These are phyloP conservation scores for Cassiopea xamachana DNA, from an alignment of 30 jellyfish, hydroid and myxozoan genomes.

Conservation along the genomic window DNA sequence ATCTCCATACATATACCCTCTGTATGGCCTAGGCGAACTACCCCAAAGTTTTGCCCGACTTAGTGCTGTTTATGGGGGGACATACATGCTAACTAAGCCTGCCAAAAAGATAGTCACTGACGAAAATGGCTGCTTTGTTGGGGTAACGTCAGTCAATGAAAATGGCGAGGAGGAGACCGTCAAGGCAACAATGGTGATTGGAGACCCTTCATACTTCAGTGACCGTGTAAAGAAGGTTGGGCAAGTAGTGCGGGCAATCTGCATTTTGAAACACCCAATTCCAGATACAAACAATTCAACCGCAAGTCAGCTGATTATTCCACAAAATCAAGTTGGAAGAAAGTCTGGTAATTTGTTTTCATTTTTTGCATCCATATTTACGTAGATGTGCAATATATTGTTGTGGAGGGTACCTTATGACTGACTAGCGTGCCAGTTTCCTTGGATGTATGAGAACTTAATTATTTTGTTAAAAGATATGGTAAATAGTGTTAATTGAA, in stretches of 20 bases:
- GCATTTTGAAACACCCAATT: conserved; percentile 96
- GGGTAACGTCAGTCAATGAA: conserved; percentile 81
- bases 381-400: not conserved
- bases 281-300: conserved; percentile 78
- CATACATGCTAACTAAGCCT: conserved; percentile 97
- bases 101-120: conserved; percentile 86
- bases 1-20: conserved; percentile 97
- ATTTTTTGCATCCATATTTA: not conserved
- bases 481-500: too few relatives aligned
- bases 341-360: conserved; percentile 76
- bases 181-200: conserved; percentile 96
- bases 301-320: conserved; percentile 95
- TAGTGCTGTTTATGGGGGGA: conserved; percentile 99
- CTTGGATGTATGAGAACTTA: too few relatives aligned
- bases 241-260: conserved; percentile 98
- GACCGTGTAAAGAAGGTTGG: conserved; percentile 92
- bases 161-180: conserved; percentile 86
- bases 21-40: conserved; percentile 98
- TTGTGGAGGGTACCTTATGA: too few relatives aligned
- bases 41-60: conserved; percentile 99
- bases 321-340: conserved; percentile 95
- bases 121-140: conserved; percentile 91
- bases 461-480: too few relatives aligned
- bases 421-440: too few relatives aligned
- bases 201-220: conserved; percentile 97